Percentiles rank a stretch among this genome's conserved stretches.
Conservation (phyloP, 2,888 invertebrate species). For the Acrocera orbiculus region DNA sequence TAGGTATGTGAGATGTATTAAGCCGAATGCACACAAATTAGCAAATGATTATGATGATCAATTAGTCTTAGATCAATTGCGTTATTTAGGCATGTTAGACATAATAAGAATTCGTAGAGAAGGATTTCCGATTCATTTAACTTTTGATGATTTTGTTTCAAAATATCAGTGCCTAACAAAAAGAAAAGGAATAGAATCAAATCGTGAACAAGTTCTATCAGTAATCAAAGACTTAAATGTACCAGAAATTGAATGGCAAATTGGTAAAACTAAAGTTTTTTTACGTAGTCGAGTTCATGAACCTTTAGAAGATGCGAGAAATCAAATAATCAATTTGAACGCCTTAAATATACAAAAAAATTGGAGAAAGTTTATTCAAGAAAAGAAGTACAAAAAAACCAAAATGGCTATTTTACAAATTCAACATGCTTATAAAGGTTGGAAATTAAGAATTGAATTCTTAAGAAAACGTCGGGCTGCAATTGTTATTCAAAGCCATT, state of each 20-base stretch:
- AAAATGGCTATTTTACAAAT: slow-evolving; percentile 52
- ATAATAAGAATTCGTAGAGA: slow-evolving; percentile 80
- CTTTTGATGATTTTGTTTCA: slow-evolving; percentile 53
- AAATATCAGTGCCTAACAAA: slow-evolving; percentile 55
- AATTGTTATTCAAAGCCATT: slow-evolving; percentile 67
- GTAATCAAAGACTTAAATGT: slow-evolving; percentile 47
- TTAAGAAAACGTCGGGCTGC: slow-evolving; percentile 65
- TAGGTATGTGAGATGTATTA: slow-evolving; percentile 81
- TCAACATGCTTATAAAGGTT: slow-evolving; percentile 71
- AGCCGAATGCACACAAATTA: slow-evolving; percentile 71
- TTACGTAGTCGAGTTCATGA: slow-evolving; percentile 63
- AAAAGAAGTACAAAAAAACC: slow-evolving; percentile 47
- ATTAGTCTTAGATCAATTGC: slow-evolving; percentile 70
- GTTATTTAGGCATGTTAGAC: slow-evolving; percentile 84
- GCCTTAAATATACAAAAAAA: slow-evolving; percentile 60
- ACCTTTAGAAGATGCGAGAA: slow-evolving; percentile 64
- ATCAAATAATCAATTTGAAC: slow-evolving; percentile 46
- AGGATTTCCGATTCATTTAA: slow-evolving; percentile 74
- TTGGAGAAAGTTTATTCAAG: slow-evolving; percentile 48
- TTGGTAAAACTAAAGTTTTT: slow-evolving; percentile 75
- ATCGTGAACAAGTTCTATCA: slow-evolving; percentile 19
- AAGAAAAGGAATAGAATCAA: slow-evolving; percentile 18
- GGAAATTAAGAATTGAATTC: slow-evolving; percentile 68
- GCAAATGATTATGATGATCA: slow-evolving; percentile 62
- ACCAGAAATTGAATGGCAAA: slow-evolving; percentile 67